Evolutionary conservation across 2,797 vertebrate genomes (phyloP), one percentile per base, ranked within the genome.

Genomic region (Gymnothorax javanicus): DNA sequence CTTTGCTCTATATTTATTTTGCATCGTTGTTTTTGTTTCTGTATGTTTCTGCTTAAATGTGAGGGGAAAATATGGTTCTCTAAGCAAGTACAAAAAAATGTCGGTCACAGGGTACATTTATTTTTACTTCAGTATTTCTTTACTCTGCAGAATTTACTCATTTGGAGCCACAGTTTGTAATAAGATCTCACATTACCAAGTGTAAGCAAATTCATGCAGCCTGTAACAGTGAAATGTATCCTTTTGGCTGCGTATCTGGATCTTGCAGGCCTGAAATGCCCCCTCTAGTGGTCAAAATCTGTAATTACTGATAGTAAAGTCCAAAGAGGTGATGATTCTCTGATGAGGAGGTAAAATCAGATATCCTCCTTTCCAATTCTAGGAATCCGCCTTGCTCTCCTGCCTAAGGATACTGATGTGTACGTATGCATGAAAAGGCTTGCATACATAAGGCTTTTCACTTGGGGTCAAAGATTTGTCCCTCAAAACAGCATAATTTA

Each of bases 141-240:
- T 43, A 52, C 75, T 79, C 2, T 79, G 75, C 75, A 79, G 77
- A 52, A 81, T 81, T 81, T 81, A 54, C 77, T 81, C 23, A n/a
- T 81, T 81, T 52, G 77, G 77, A 81, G 77, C 17, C 52, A 5
- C 77, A 81, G 77, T 81, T 81, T 50, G n/a, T 81, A 81, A 81
- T 81, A 56, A 56, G 52, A 23, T 56, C 77, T 81, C 77, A n/a
- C 50, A 81, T 81, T 81, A 54, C 77, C 7, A 4, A 56, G 77
- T n/a, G 77, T 81, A 81, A 81, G 52, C 77, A 81, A 50, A 81
- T 81, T n/a, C 75, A 79, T 54, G 54, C 52, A 81, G 77, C 17
- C 77, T 23, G 77, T 81, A 52, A 56, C 52, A 9, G 77, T 81
- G 77, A 81, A 81, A 81, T 81, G 77, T 8, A 81, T 81, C 8